Evolutionary conservation across 2,888 invertebrate species (phyloP).

Genomic region (Macrosiphum euphorbiae): DNA sequence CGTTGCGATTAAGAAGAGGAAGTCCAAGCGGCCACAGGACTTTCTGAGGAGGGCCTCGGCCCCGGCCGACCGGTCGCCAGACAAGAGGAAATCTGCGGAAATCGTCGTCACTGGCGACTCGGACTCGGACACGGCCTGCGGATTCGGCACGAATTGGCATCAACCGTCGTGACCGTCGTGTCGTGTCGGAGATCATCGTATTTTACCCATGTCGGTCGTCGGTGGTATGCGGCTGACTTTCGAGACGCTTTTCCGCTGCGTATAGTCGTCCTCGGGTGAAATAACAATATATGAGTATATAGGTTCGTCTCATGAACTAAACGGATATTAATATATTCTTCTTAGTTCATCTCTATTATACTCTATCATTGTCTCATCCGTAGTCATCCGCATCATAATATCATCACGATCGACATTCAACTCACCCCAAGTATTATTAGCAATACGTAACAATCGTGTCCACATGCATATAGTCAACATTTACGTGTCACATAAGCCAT

Average conservation of each 20-base stretch:
- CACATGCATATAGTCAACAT: no score
- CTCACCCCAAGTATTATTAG: neutral
- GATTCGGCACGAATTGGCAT: constrained; percentile 84
- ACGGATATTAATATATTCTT: no score
- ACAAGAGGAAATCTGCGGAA: constrained; percentile 63
- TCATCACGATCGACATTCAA: neutral
- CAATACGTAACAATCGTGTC: neutral
- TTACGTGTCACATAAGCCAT: no score
- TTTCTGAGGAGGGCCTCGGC: constrained; percentile 68
- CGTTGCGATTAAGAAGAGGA: constrained; percentile 78
- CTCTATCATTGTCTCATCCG: neutral
- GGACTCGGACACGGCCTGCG: constrained; percentile 89
- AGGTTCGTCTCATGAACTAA: no score
- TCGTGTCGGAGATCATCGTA: neutral
- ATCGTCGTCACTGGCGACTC: constrained; percentile 74
- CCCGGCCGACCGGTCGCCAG: constrained; percentile 49
- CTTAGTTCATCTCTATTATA: no score
- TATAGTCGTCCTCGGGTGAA: neutral
- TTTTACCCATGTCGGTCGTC: neutral
- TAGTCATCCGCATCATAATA: neutral
- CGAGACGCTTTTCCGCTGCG: neutral
- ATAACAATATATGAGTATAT: no score
- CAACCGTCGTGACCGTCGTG: constrained; percentile 67
- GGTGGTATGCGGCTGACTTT: neutral
- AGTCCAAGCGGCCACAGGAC: constrained; percentile 75